A percentile compares a stretch with the other conserved stretches of the same genome.
Conservation (phyloP, 2,888 invertebrate genomes). For the Cordilura impudica region DNA sequence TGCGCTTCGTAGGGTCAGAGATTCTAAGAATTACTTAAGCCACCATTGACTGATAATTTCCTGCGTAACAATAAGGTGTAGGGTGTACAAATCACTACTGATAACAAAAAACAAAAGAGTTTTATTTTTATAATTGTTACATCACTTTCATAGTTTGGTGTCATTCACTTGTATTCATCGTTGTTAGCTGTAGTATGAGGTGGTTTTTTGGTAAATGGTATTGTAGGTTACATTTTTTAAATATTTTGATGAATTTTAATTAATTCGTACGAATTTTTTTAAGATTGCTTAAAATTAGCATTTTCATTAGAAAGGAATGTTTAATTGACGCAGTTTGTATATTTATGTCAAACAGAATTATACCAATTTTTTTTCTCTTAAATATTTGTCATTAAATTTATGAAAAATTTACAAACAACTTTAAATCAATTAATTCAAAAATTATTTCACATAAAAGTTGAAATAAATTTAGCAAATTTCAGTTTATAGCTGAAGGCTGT, state of each 20-base stretch:
- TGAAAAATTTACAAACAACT: background rate
- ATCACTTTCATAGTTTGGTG: slow-evolving; percentile 25
- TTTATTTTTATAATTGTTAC: slow-evolving; percentile 18
- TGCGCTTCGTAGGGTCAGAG: no score
- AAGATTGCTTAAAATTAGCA: background rate
- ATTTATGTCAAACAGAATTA: background rate
- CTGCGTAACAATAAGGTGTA: no score
- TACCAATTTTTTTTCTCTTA: background rate
- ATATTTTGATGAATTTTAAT: background rate
- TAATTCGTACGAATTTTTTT: background rate
- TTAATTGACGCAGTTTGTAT: background rate
- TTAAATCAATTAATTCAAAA: slow-evolving; percentile 1
- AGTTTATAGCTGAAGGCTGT: slow-evolving; percentile 7
- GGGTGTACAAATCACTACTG: background rate
- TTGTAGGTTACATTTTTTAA: background rate
- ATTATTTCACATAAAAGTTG: background rate
- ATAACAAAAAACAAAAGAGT: slow-evolving; percentile 11
- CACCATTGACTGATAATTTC: no score
- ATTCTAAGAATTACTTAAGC: no score
- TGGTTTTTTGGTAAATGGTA: background rate
- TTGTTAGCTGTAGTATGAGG: background rate
- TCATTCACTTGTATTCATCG: slow-evolving; percentile 1
- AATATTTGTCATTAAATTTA: background rate
- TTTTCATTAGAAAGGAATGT: background rate
- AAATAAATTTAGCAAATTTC: background rate